phyloP scores from a whole-genome alignment of 2,888 invertebrate species.

The Isoperla grammatica region DNA sequence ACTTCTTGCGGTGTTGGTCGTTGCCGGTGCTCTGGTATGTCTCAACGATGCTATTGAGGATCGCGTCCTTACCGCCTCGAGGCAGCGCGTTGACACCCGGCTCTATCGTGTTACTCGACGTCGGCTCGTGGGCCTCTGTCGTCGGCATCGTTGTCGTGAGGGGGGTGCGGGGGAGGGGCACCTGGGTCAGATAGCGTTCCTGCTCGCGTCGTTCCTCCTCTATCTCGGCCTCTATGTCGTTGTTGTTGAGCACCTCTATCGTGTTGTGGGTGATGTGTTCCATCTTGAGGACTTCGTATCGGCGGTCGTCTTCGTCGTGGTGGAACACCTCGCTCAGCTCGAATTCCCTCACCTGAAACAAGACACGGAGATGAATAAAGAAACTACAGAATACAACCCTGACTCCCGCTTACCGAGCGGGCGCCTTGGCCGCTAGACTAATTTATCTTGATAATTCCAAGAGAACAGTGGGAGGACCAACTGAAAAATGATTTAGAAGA shows the following conservation, averaged over 20 bases:
- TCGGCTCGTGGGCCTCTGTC: background rate
- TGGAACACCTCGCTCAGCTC: slow-evolving; percentile 83
- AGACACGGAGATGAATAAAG: background rate
- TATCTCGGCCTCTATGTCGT: slow-evolving; percentile 57
- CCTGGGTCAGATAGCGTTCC: slow-evolving; percentile 13
- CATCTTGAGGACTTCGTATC: slow-evolving; percentile 64
- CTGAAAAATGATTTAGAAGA: no score
- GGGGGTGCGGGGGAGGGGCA: slow-evolving; percentile 20
- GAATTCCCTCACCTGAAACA: slow-evolving; percentile 72
- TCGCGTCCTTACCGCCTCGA: slow-evolving; percentile 62
- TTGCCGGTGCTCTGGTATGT: slow-evolving; percentile 33
- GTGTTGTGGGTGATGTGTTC: slow-evolving; percentile 57
- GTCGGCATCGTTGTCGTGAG: slow-evolving; percentile 13
- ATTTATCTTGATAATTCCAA: no score
- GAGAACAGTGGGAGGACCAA: no score
- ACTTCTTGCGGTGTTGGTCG: slow-evolving; percentile 40
- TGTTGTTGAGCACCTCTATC: slow-evolving; percentile 31
- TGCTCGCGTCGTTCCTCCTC: slow-evolving; percentile 62
- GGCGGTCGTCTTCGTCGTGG: slow-evolving; percentile 70
- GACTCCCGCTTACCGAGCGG: no score
- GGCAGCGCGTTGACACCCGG: slow-evolving; percentile 40
- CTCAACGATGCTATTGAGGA: slow-evolving; percentile 64
- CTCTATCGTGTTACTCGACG: background rate
- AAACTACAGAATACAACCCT: no score
- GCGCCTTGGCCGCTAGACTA: no score